A percentile compares a stretch with the other conserved stretches of the same genome.
Evolutionary conservation across 1,140 invertebrate species (phyloP).

Genomic region (Drosophila trapezifrons): DNA sequence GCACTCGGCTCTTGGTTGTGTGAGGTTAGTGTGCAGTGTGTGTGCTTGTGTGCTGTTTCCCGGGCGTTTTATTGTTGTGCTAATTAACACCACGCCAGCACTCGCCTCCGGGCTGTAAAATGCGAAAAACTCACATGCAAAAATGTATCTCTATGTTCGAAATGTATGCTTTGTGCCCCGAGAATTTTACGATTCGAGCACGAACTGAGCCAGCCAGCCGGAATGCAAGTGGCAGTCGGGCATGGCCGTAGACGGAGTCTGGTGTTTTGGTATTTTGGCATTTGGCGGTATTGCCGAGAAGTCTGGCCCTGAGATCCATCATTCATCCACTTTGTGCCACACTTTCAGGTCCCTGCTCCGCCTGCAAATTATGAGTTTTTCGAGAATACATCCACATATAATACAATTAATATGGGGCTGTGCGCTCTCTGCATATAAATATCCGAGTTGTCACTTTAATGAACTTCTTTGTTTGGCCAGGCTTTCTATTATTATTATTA

Average conservation of each 20-base stretch:
- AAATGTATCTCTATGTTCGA: slow-evolving; percentile 43
- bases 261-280: slow-evolving; percentile 15
- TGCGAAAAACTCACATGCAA: slow-evolving; percentile 33
- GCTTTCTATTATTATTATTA: slow-evolving; percentile 28
- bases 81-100: slow-evolving; percentile 64
- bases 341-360: slow-evolving; percentile 27
- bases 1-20: slow-evolving; percentile 52
- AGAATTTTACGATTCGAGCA: slow-evolving; percentile 49
- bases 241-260: slow-evolving; percentile 45
- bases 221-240: slow-evolving; percentile 49
- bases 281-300: slow-evolving; percentile 7
- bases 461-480: slow-evolving; percentile 45
- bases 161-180: slow-evolving; percentile 46
- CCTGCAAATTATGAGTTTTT: slow-evolving; percentile 21
- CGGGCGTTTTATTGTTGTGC: slow-evolving; percentile 64
- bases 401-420: slow-evolving; percentile 22
- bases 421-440: slow-evolving; percentile 36
- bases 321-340: slow-evolving; percentile 24
- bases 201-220: slow-evolving; percentile 24
- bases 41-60: slow-evolving; percentile 20
- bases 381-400: not conserved
- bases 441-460: slow-evolving; percentile 63
- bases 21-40: slow-evolving; percentile 59
- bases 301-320: slow-evolving; percentile 40
- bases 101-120: slow-evolving; percentile 51